Conservation (phyloP, 2,113 vertebrate species). For the Poeciliopsis turrubarensis region DNA sequence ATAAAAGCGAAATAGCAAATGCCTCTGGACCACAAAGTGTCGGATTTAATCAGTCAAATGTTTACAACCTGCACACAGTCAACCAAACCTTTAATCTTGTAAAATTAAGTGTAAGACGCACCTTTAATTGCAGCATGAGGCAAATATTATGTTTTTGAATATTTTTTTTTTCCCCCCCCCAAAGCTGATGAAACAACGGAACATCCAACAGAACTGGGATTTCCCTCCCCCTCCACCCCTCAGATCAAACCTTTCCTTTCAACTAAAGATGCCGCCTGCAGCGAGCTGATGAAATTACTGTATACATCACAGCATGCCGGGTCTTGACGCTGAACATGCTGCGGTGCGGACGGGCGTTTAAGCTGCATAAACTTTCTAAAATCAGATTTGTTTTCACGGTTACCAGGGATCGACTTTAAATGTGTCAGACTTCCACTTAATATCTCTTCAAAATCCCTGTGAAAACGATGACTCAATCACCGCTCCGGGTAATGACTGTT, state of each 20-base stretch:
- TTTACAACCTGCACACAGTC: background rate
- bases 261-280: conserved; percentile 50
- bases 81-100: background rate
- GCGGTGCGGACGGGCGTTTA: conserved; percentile 13
- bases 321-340: conserved; percentile 49
- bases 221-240: background rate
- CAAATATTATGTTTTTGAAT: conserved; percentile 2
- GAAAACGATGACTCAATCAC: conserved; percentile 61
- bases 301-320: conserved; percentile 39
- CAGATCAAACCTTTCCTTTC: conserved; percentile 50
- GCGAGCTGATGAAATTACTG: conserved; percentile 48
- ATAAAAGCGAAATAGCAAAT: background rate
- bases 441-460: conserved; percentile 62
- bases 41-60: background rate
- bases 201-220: conserved; percentile 30
- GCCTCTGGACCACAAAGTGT: background rate
- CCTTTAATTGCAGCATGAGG: background rate
- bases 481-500: conserved; percentile 67
- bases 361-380: background rate
- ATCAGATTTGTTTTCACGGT: conserved; percentile 57
- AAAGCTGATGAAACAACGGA: conserved; percentile 13
- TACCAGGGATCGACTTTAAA: conserved; percentile 57
- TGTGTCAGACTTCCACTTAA: conserved; percentile 60
- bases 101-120: background rate
- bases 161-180: background rate